Conservation (phyloP, 2,113 vertebrate genomes). For the Turnix velox region DNA sequence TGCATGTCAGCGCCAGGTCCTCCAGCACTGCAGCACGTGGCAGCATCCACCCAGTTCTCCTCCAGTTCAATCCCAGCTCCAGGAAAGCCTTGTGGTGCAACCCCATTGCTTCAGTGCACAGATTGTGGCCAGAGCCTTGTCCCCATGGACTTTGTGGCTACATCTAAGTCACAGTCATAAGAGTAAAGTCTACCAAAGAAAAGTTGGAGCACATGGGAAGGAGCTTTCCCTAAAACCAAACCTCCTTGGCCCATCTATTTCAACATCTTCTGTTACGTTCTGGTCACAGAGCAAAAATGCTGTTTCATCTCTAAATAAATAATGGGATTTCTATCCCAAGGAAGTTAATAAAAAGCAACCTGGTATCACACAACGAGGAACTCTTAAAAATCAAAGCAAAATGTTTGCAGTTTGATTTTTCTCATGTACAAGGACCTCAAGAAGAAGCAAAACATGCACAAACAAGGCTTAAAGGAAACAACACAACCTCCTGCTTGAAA, state of each 20-base stretch:
- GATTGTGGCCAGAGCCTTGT: neutral
- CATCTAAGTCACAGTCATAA: no score
- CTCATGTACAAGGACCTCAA: neutral
- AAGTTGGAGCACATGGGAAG: neutral
- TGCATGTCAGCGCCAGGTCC: neutral
- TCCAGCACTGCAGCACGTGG: neutral
- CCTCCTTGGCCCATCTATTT: neutral
- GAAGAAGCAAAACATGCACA: neutral
- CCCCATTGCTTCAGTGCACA: neutral
- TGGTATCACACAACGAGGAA: neutral
- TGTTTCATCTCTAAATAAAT: conserved; percentile 19
- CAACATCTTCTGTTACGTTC: neutral
- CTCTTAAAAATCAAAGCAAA: neutral
- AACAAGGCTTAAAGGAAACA: neutral
- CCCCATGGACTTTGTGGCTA: neutral
- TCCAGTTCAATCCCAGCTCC: neutral
- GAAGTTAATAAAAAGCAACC: neutral
- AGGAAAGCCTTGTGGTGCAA: neutral
- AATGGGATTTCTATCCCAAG: neutral
- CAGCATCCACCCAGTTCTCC: neutral
- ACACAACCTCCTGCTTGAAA: neutral
- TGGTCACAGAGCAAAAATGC: neutral
- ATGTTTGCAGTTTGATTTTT: neutral
- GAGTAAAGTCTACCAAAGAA: neutral
- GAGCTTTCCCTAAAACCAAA: neutral